Evolutionary conservation across 92 coral and sea anemone genomes (phyloP).

Genomic region (Epizoanthus stellaris): DNA sequence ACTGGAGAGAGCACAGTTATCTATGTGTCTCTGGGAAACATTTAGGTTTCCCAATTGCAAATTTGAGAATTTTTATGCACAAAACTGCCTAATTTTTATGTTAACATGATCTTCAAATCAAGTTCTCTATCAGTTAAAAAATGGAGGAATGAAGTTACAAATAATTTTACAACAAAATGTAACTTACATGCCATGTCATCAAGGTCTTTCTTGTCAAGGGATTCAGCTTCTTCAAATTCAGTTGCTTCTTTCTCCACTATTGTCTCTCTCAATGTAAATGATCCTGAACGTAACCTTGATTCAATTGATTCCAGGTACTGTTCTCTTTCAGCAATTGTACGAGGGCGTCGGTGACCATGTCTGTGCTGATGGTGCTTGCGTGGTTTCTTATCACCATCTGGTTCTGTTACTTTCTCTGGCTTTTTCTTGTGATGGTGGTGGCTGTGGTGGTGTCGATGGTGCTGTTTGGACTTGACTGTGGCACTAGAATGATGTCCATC

Average conservation of each 20-base stretch:
- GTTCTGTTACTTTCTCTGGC: neutral
- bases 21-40: too few species aligned
- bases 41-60: too few species aligned
- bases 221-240: slow-evolving; percentile 30
- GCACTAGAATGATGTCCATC: slow-evolving; percentile 35
- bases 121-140: too few species aligned
- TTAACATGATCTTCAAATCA: too few species aligned
- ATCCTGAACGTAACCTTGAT: slow-evolving; percentile 33
- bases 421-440: slow-evolving; percentile 9
- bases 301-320: slow-evolving; percentile 37
- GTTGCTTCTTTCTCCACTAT: slow-evolving; percentile 14
- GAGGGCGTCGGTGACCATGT: slow-evolving; percentile 35
- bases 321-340: slow-evolving; percentile 44
- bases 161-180: neutral
- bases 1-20: too few species aligned
- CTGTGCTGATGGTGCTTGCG: slow-evolving; percentile 10
- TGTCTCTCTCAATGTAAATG: slow-evolving; percentile 34
- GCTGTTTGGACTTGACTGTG: slow-evolving; percentile 15
- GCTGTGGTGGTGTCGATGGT: slow-evolving; percentile 33
- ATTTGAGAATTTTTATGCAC: too few species aligned
- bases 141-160: neutral
- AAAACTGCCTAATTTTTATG: too few species aligned
- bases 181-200: slow-evolving; percentile 40
- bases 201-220: slow-evolving; percentile 18
- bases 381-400: slow-evolving; percentile 5